A percentile compares a stretch with the other conserved stretches of the same genome.
Conservation (phyloP, 2,888 invertebrate species). For the Drosophila glabriapex region DNA sequence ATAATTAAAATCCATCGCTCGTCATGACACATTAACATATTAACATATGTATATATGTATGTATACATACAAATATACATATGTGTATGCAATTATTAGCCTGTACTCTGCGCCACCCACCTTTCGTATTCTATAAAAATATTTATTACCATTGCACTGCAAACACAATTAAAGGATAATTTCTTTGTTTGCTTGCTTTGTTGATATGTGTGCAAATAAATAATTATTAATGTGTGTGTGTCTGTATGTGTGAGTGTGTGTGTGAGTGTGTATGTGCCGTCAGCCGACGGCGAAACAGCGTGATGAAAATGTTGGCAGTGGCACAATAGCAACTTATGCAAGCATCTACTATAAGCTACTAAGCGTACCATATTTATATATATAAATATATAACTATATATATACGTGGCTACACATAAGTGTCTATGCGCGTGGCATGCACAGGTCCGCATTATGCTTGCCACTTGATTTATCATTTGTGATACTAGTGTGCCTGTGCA, state of each 20-base stretch:
- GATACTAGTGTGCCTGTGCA: background rate
- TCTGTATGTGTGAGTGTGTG: background rate
- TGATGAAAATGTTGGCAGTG: slow-evolving; percentile 21
- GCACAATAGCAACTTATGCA: slow-evolving; percentile 31
- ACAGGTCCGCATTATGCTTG: slow-evolving; percentile 20
- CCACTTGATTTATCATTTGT: slow-evolving; percentile 37
- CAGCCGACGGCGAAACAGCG: slow-evolving; percentile 5
- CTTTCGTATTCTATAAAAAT: slow-evolving; percentile 11
- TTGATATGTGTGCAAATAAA: slow-evolving; percentile 1
- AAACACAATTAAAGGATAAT: slow-evolving; percentile 13
- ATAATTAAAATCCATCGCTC: slow-evolving; percentile 60
- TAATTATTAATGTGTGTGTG: background rate
- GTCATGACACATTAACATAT: slow-evolving; percentile 47
- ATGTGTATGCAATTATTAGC: slow-evolving; percentile 37
- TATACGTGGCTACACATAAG: background rate
- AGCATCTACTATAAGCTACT: background rate
- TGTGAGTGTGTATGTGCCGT: background rate
- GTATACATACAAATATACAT: slow-evolving; percentile 16
- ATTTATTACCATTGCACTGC: slow-evolving; percentile 17
- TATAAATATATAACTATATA: background rate
- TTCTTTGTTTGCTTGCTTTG: slow-evolving; percentile 9
- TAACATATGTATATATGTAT: slow-evolving; percentile 13
- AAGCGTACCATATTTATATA: background rate
- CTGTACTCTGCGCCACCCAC: background rate
- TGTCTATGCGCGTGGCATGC: background rate